These are phyloP conservation scores for Lytechinus variegatus DNA, from an alignment of 35 echinoderm and acorn worm genomes.

Conservation along the genomic window DNA sequence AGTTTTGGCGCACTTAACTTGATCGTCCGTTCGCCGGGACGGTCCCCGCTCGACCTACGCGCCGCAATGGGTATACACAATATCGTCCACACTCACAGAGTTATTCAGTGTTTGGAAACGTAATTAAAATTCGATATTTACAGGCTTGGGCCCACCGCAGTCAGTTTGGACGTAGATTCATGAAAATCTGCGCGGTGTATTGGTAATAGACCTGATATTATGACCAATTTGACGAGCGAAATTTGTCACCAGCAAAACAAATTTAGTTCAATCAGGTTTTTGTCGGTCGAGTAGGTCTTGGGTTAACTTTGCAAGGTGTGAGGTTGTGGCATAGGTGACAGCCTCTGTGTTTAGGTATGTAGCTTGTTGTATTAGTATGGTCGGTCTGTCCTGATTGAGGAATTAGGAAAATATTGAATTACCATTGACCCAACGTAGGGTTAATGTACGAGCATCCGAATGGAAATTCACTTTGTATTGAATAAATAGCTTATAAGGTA, in stretches of 20 bases:
- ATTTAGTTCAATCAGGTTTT: conserved; percentile 46
- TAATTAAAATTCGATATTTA: conserved; percentile 47
- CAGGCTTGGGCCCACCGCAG: not conserved
- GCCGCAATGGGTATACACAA: not conserved
- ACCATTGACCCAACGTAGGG: not conserved
- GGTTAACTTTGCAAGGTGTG: not conserved
- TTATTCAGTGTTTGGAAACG: not conserved
- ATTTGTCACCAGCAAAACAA: conserved; percentile 44
- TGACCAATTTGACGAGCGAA: conserved; percentile 29
- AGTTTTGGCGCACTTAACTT: conserved; percentile 32
- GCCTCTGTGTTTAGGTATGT: not conserved
- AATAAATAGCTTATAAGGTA: not conserved
- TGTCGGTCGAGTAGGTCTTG: conserved; percentile 14
- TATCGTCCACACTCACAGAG: not conserved
- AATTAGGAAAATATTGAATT: not conserved
- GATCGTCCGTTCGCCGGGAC: not conserved
- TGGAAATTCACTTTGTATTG: not conserved
- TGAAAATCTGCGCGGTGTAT: not conserved
- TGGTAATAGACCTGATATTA: conserved; percentile 7
- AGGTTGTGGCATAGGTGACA: not conserved
- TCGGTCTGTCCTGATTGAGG: not conserved
- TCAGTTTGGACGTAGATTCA: not conserved
- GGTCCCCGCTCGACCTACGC: not conserved
- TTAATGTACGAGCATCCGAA: not conserved
- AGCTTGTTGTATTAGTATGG: not conserved